Base-by-base conservation (phyloP, 1,140 invertebrate genomes). In the Augochlora pura region DNA sequence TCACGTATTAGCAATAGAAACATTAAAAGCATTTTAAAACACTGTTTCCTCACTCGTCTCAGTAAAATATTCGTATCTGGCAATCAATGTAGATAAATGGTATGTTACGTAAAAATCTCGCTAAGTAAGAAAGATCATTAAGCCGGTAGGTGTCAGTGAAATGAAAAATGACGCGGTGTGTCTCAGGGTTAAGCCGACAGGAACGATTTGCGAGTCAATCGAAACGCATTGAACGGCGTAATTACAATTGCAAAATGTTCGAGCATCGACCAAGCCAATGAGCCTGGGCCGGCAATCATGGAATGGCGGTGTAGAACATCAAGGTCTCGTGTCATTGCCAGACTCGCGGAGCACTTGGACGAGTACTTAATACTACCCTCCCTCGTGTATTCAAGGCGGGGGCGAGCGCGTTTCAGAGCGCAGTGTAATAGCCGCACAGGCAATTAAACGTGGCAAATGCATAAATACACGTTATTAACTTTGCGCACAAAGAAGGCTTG, bases 381-480 rank as follows among this genome's bases (percentile, higher is more conserved):
- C 69, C 42, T 52, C 38, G 68, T 59, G 46, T 79, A 72, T 79
- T 79, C 63, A 78, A 79, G 60, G 64, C 68, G 80, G 63, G 54
- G 54, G 76, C 54, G 64, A 65, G 76, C 67, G 76, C 67, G 68
- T 79, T 82, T 82, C 68, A 79, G 80, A 38, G 46, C 62, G 25
- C 60, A 65, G 78, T 81, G 86, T 91, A 90, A 91, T 89, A 86
- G 88, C 67, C 64, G 81, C 80, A 86, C 82, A 85, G 86, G 85
- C 86, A 90, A 91, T 91, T 91, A 90, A 88, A 88, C 87, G 83
- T 83, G 87, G 82, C 84, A 87, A 87, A 90, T 85, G 85, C 86
- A 88, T 89, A 91, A 91, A 90, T 91, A 90, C 88, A 85, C 87
- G 89, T 89, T 91, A 87, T 91, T 90, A 91, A 89, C 88, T 89